phyloP scores from a whole-genome alignment of 2,797 vertebrate genomes.

The Sebastolobus alascanus region DNA sequence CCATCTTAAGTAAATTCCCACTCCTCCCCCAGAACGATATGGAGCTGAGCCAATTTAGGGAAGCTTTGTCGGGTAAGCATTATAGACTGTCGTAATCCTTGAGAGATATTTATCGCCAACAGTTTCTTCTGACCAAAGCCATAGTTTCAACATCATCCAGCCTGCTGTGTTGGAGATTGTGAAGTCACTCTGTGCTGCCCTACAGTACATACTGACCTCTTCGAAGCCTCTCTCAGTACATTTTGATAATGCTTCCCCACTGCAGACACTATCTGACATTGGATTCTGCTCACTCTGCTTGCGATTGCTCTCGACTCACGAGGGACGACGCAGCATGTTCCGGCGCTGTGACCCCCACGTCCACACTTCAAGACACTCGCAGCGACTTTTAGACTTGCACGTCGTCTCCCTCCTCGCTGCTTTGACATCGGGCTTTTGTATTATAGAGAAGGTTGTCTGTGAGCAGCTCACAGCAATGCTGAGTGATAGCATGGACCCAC shows the following conservation, averaged over 20 bases:
- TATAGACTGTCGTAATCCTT: neutral
- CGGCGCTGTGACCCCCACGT: neutral
- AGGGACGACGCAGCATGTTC: slow-evolving; percentile 22
- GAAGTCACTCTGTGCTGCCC: slow-evolving; percentile 37
- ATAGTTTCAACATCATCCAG: slow-evolving; percentile 1
- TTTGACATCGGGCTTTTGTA: slow-evolving; percentile 44
- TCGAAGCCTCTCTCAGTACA: slow-evolving; percentile 14
- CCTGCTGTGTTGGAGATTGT: slow-evolving; percentile 22
- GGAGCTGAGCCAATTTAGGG: slow-evolving; percentile 37
- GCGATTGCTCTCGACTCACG: neutral
- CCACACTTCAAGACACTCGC: neutral
- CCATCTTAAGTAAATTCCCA: slow-evolving; percentile 32
- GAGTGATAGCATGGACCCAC: slow-evolving; percentile 62
- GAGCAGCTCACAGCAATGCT: slow-evolving; percentile 47
- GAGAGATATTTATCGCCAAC: neutral
- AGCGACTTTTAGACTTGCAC: neutral
- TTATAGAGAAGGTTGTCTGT: slow-evolving; percentile 61
- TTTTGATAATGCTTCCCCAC: slow-evolving; percentile 45
- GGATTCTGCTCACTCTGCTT: slow-evolving; percentile 36
- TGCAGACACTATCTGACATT: slow-evolving; percentile 59
- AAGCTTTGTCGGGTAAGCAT: slow-evolving; percentile 24
- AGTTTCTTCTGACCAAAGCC: neutral
- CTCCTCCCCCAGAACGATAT: slow-evolving; percentile 40
- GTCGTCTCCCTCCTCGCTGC: slow-evolving; percentile 4
- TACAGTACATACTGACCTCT: slow-evolving; percentile 63